Base-by-base conservation (phyloP, 2,888 invertebrate genomes). In the Hipparchia sbordonii region DNA sequence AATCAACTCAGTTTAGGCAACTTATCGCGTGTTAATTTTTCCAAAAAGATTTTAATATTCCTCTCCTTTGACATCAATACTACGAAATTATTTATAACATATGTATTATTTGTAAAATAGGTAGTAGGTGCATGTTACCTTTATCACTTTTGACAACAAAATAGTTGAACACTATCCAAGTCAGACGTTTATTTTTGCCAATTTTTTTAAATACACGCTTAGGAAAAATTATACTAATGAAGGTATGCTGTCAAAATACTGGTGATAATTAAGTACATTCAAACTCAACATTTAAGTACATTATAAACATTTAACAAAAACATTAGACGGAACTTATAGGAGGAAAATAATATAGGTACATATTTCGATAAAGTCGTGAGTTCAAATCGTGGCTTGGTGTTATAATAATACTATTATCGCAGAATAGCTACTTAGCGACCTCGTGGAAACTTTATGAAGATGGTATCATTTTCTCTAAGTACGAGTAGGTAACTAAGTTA, bases 91-190 rank as follows among this genome's bases (percentile, higher is more conserved):
- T 39, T 39, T 39, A 39, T 39, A 39, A 39, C 23, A 23, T 23
- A 23, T 0, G 23, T 23, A 23, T 23, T 23, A 23, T 23, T 23
- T 23, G 23, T 23, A 23, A 23, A 23, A 23, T 23, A 23, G 23
- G 23, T 23, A 23, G 23, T 23, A 23, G 23, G 23, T 23, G 1
- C 39, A 39, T 39, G 39, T 39, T 39, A 39, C 39, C 39, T 73
- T 70, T 70, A 67, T 57, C 56, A 56, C 13, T 70, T 70, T 56
- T 9, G 54, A 70, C 67, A 70, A 73, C 73, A 63, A 70, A 67
- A 73, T 73, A 70, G 67, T 73, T 73, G 73, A 70, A 57, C 56
- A 52, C 61, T 62, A 45, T 73, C 73, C 73, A 73, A 73, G 51
- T 45, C 23, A 39, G n/a, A 7, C 13, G 57, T 2, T n/a, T 23